Percentiles rank a stretch among this genome's conserved stretches.
Conservation (phyloP, 2,888 invertebrate genomes). For the Aspidiotus destructor region DNA sequence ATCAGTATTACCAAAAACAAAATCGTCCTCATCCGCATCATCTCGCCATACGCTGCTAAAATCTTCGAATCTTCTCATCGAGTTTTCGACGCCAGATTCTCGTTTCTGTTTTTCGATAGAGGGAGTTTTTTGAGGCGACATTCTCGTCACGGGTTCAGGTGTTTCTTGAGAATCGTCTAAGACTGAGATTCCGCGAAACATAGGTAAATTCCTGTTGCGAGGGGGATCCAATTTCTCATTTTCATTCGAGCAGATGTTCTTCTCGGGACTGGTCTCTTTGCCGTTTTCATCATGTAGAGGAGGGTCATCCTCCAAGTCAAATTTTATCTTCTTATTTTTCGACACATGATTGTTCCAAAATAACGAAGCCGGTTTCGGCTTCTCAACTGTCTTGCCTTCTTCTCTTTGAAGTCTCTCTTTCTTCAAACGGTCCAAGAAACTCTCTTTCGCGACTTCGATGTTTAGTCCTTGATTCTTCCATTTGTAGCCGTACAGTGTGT, state of each 20-base stretch:
- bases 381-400: neutral
- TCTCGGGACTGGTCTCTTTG: no score
- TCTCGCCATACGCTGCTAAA: constrained; percentile 23
- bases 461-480: constrained; percentile 14
- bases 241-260: neutral
- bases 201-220: constrained; percentile 26
- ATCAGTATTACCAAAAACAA: neutral
- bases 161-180: neutral
- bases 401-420: constrained; percentile 11
- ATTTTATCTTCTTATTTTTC: constrained; percentile 21
- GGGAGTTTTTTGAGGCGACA: neutral
- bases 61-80: constrained; percentile 28
- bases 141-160: neutral
- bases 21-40: neutral
- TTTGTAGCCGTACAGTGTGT: neutral
- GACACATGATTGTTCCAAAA: neutral
- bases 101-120: neutral
- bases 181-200: constrained; percentile 29
- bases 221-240: neutral
- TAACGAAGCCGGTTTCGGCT: neutral
- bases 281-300: neutral
- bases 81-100: neutral
- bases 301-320: neutral
- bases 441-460: constrained; percentile 21
- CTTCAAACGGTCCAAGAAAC: constrained; percentile 20